These are phyloP conservation scores for Sternotherus odoratus DNA, from an alignment of 2,797 vertebrate species.

Conservation along the genomic window DNA sequence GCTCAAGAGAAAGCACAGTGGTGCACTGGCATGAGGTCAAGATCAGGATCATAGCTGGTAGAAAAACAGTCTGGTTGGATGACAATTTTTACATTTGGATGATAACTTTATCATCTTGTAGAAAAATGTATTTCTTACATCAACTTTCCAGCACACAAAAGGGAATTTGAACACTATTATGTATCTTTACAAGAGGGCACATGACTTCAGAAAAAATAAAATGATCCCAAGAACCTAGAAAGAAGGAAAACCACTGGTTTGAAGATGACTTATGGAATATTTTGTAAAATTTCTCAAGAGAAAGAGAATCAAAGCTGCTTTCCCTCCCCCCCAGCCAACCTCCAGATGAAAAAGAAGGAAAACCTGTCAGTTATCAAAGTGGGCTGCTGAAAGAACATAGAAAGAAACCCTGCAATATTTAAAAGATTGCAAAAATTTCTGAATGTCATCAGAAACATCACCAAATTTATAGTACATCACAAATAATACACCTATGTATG, in stretches of 20 bases:
- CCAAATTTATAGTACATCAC: not conserved
- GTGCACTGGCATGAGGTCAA: not conserved
- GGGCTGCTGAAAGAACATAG: not conserved
- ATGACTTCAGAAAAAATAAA: not conserved
- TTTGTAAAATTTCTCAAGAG: not conserved
- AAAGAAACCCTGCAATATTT: not conserved
- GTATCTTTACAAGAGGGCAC: not conserved
- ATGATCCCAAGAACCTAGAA: not conserved
- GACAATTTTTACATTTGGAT: not conserved
- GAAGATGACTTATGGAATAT: not conserved
- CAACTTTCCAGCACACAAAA: not conserved
- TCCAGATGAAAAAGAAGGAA: not conserved
- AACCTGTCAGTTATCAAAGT: not conserved
- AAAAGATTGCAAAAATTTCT: not conserved
- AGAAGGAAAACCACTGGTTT: not conserved
- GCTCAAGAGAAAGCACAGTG: not conserved
- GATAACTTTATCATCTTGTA: not conserved
- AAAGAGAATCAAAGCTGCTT: constrained; percentile 18
- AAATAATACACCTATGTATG: not conserved
- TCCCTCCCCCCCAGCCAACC: no score
- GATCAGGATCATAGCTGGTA: not conserved
- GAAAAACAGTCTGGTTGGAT: not conserved
- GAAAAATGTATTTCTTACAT: not conserved
- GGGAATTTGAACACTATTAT: not conserved
- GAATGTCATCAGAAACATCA: not conserved